These are phyloP conservation scores for Lymantria monacha DNA, from an alignment of 2,888 invertebrate genomes.

Conservation along the genomic window DNA sequence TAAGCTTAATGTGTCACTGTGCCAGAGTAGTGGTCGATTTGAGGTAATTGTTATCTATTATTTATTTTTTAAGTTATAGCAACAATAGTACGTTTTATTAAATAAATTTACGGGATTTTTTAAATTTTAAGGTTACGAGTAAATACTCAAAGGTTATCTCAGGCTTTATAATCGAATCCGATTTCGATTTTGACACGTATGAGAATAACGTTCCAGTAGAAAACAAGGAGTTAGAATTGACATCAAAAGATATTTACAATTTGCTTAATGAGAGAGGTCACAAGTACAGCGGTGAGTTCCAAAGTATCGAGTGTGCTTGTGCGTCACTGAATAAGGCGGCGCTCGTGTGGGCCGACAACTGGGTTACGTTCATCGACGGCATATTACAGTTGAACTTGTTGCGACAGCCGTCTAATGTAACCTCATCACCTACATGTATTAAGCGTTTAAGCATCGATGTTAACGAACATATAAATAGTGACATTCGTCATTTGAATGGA, in stretches of 20 bases:
- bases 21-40: constrained; percentile 79
- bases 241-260: constrained; percentile 39
- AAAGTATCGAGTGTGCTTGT: constrained; percentile 34
- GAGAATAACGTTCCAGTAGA: too few relatives aligned
- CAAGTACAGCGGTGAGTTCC: constrained; percentile 25
- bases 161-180: neutral
- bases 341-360: too few relatives aligned
- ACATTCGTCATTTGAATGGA: neutral
- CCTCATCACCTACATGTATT: constrained; percentile 82
- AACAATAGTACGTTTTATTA: too few relatives aligned
- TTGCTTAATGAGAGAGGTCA: constrained; percentile 20
- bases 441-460: constrained; percentile 31
- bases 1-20: constrained; percentile 27
- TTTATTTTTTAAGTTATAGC: neutral
- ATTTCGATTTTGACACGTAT: too few relatives aligned
- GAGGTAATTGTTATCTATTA: constrained; percentile 55
- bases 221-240: constrained; percentile 15
- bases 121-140: neutral
- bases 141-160: neutral
- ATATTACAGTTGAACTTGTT: constrained; percentile 73
- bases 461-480: constrained; percentile 15
- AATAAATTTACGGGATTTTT: too few relatives aligned
- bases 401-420: constrained; percentile 78
- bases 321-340: constrained; percentile 25
- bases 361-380: too few relatives aligned